Percentiles rank a stretch among this genome's conserved stretches.
These are phyloP conservation scores for Petrocephalus microphthalmus DNA, from an alignment of 2,113 vertebrate genomes.

Conservation along the genomic window DNA sequence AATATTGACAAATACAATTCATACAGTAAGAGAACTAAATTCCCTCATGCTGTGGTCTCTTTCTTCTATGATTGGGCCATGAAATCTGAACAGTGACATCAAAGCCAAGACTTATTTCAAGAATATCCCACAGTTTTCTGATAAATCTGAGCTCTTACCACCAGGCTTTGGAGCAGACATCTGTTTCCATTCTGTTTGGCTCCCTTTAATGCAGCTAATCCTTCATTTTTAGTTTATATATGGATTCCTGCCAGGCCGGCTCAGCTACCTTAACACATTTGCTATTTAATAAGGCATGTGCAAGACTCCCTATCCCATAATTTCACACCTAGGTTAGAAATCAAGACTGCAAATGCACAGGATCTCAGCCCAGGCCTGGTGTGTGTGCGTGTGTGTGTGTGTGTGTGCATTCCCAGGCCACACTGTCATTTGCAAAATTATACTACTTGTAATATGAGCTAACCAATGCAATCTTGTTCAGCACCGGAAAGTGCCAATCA, in stretches of 20 bases:
- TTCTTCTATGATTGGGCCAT: background rate
- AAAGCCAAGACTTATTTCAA: background rate
- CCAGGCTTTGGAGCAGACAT: background rate
- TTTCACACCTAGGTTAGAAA: background rate
- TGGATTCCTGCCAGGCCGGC: background rate
- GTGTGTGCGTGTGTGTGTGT: background rate
- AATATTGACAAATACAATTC: conserved; percentile 1
- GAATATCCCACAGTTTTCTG: background rate
- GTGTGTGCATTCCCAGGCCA: background rate
- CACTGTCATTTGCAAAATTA: background rate
- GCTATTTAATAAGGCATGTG: background rate
- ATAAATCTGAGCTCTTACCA: background rate
- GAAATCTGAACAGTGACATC: conserved; percentile 3
- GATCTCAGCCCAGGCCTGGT: background rate
- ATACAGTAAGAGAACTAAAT: background rate
- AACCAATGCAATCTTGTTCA: background rate
- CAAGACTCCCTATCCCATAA: background rate
- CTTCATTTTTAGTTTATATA: background rate
- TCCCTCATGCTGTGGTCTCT: background rate
- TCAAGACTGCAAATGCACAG: background rate
- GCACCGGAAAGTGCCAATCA: background rate
- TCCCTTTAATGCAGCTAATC: background rate
- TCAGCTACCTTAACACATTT: background rate
- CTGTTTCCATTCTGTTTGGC: background rate
- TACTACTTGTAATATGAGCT: background rate